Conservation (phyloP, 1,140 invertebrate species). For the Anastatus disparis region DNA sequence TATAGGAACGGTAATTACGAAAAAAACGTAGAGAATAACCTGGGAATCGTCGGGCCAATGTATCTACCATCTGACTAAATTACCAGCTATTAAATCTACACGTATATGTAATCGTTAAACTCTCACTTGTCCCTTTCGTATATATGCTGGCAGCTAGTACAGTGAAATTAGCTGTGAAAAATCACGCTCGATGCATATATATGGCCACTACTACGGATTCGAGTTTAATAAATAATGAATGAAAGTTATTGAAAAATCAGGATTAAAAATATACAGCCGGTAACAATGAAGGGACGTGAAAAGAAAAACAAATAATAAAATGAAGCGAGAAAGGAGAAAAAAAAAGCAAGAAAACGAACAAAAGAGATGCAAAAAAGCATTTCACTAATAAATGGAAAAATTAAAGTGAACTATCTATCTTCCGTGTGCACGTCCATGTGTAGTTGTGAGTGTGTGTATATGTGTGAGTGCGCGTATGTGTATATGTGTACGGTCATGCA, state of each 20-base stretch:
- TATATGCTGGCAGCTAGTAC: not conserved
- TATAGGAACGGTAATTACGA: too few species aligned
- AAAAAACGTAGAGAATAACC: too few species aligned
- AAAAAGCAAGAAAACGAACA: too few species aligned
- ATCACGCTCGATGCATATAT: not conserved
- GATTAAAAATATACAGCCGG: not conserved
- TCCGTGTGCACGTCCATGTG: too few species aligned
- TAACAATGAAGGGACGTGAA: not conserved
- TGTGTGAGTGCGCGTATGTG: not conserved
- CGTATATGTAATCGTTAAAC: too few species aligned
- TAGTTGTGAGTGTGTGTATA: too few species aligned
- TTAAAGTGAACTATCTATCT: not conserved
- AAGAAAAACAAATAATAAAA: not conserved
- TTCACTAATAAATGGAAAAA: conserved; percentile 13
- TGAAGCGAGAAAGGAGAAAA: too few species aligned
- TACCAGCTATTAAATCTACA: too few species aligned
- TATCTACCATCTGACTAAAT: too few species aligned
- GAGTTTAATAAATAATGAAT: conserved; percentile 9
- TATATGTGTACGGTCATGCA: not conserved
- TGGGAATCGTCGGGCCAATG: too few species aligned
- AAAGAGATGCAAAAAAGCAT: not conserved
- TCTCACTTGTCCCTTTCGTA: too few species aligned
- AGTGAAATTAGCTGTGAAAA: conserved; percentile 1
- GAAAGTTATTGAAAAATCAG: conserved; percentile 11
- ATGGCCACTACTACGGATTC: not conserved